Percentiles rank a stretch among this genome's conserved stretches.
Evolutionary conservation across 2,888 invertebrate species (phyloP).

Genomic region (Cloeon dipterum): DNA sequence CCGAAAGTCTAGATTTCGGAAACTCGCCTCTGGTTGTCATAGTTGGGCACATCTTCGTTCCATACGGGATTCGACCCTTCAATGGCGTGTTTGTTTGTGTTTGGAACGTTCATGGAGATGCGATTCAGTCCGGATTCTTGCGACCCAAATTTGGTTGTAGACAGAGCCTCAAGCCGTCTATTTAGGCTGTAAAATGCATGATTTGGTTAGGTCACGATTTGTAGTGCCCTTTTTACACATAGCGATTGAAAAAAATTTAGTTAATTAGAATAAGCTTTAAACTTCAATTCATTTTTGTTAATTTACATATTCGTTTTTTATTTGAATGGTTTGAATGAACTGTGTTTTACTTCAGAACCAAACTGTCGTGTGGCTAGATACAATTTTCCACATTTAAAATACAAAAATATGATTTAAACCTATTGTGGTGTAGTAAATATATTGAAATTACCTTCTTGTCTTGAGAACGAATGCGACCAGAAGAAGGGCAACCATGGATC

Average conservation of each 20-base stretch:
- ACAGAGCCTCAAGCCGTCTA: conserved; percentile 33
- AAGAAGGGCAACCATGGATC: conserved; percentile 25
- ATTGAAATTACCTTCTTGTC: conserved; percentile 35
- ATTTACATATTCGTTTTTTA: too few species aligned
- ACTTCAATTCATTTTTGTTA: too few species aligned
- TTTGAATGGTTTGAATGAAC: too few species aligned
- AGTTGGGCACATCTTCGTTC: conserved; percentile 22
- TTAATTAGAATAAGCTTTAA: background rate
- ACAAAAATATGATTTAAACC: too few species aligned
- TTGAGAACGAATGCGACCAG: conserved; percentile 28
- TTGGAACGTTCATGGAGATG: conserved; percentile 29
- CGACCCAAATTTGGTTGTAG: conserved; percentile 37
- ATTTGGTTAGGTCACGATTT: background rate
- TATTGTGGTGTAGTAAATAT: too few species aligned
- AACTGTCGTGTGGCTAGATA: too few species aligned
- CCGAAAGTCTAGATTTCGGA: too few species aligned
- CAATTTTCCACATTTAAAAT: too few species aligned
- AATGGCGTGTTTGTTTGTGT: conserved; percentile 42
- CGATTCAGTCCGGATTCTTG: conserved; percentile 34
- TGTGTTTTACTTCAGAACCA: too few species aligned
- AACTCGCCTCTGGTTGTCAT: conserved; percentile 3
- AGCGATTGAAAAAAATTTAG: too few species aligned
- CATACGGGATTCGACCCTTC: conserved; percentile 50
- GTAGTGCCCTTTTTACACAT: too few species aligned
- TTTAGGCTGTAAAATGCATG: conserved; percentile 22